phyloP scores from a whole-genome alignment of 2,113 vertebrate species.

The Atherinomorus stipes region DNA sequence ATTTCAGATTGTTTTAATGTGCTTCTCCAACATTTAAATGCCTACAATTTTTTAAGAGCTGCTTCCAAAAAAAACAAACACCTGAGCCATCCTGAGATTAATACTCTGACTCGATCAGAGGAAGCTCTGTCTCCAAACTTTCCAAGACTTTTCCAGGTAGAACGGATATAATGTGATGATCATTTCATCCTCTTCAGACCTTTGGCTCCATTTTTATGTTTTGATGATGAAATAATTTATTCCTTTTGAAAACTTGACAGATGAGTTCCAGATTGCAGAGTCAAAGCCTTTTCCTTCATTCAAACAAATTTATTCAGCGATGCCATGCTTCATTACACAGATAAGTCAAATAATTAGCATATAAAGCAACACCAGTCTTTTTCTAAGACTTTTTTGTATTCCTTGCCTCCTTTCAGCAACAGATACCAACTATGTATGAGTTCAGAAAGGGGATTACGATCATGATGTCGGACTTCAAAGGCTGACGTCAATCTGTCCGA shows the following conservation, averaged over 20 bases:
- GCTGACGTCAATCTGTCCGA: constrained; percentile 44
- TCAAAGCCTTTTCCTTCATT: constrained; percentile 10
- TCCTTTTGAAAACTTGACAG: constrained; percentile 43
- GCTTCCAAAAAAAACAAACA: background rate
- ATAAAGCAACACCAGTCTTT: constrained; percentile 14
- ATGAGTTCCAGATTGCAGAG: constrained; percentile 27
- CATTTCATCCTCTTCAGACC: constrained; percentile 11
- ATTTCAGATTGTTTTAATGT: background rate
- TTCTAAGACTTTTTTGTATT: constrained; percentile 3
- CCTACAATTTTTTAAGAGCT: background rate
- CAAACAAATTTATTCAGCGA: constrained; percentile 17
- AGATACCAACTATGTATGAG: constrained; percentile 53
- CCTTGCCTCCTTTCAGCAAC: constrained; percentile 37
- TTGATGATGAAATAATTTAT: constrained; percentile 44
- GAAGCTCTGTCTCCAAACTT: background rate
- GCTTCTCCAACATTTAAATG: constrained; percentile 11
- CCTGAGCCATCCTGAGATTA: constrained; percentile 1
- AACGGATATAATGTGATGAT: constrained; percentile 1
- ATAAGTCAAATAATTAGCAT: constrained; percentile 52
- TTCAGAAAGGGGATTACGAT: constrained; percentile 54
- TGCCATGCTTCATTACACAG: constrained; percentile 26
- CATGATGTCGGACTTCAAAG: constrained; percentile 63
- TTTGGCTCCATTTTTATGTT: constrained; percentile 40
- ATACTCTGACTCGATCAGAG: background rate
- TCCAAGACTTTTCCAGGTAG: constrained; percentile 17